A percentile compares a stretch with the other conserved stretches of the same genome.
Evolutionary conservation across 2,888 invertebrate species (phyloP).

Genomic region (Ophion ventricosus): DNA sequence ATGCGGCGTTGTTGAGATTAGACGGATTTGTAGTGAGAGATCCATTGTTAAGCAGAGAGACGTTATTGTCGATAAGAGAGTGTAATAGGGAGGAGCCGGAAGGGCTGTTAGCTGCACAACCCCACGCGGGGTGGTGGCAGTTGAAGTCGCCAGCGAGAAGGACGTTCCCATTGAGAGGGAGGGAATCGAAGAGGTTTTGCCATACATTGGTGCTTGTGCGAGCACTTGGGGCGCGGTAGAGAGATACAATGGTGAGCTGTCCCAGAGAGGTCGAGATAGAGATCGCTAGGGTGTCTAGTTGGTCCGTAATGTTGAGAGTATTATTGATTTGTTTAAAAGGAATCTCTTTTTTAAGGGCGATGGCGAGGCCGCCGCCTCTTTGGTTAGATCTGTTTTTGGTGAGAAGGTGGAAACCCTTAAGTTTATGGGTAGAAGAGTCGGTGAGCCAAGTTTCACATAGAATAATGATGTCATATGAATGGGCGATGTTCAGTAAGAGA

Average conservation of each 20-base stretch:
- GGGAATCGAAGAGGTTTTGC: slow-evolving; percentile 2
- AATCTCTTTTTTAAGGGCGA: slow-evolving; percentile 38
- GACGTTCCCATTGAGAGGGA: neutral
- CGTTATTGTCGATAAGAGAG: neutral
- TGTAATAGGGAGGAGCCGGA: slow-evolving; percentile 11
- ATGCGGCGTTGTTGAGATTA: neutral
- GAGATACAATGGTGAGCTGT: slow-evolving; percentile 16
- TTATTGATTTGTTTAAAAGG: neutral
- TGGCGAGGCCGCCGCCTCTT: slow-evolving; percentile 34
- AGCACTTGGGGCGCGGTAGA: neutral
- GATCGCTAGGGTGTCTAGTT: slow-evolving; percentile 31
- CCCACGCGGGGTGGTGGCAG: slow-evolving; percentile 45
- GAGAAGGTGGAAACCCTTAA: slow-evolving; percentile 16
- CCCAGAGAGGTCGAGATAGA: slow-evolving; percentile 30
- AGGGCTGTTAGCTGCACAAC: neutral
- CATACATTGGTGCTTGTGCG: neutral
- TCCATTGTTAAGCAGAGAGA: slow-evolving; percentile 27
- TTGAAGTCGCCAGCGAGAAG: slow-evolving; percentile 39
- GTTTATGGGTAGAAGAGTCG: neutral
- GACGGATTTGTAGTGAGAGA: slow-evolving; percentile 13
- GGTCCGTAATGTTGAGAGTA: neutral
- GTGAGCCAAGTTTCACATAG: slow-evolving; percentile 28
- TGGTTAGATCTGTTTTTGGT: neutral
- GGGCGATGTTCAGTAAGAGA: neutral
- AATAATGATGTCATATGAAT: slow-evolving; percentile 27